These are phyloP conservation scores for Lophura nycthemera DNA, from an alignment of 2,113 vertebrate genomes.

Conservation along the genomic window DNA sequence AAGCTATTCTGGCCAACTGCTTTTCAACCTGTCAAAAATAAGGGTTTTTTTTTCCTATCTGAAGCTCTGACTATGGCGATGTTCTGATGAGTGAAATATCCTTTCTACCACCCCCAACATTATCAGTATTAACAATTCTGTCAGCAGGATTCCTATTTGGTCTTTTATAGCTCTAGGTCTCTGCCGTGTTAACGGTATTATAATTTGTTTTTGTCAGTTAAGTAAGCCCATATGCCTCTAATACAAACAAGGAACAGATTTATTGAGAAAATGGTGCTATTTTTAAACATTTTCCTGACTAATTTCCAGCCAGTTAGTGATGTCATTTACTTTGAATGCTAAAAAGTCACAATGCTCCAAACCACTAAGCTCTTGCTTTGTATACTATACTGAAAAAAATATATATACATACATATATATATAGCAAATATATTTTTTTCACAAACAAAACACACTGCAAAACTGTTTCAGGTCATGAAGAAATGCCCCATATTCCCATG, in stretches of 20 bases:
- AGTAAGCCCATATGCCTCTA: slow-evolving; percentile 31
- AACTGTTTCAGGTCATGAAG: background rate
- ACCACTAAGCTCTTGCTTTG: background rate
- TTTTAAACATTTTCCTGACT: slow-evolving; percentile 25
- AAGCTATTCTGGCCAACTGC: background rate
- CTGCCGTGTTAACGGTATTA: background rate
- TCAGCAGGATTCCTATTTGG: background rate
- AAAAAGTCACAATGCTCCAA: slow-evolving; percentile 21
- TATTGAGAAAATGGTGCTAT: background rate
- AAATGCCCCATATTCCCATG: accelerated
- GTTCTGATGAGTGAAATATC: background rate
- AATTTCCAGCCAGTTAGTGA: slow-evolving; percentile 42
- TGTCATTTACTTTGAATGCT: background rate
- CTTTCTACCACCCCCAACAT: background rate
- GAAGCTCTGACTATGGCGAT: background rate
- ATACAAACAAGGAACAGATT: background rate
- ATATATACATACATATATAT: no score
- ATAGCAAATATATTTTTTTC: background rate
- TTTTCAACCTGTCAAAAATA: background rate
- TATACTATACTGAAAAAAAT: background rate
- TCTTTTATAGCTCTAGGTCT: background rate
- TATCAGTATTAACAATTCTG: background rate
- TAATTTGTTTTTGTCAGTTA: background rate
- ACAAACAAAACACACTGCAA: background rate
- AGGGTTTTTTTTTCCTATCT: background rate